Evolutionary conservation across 1,140 invertebrate species (phyloP).

Genomic region (Whitmania pigra): DNA sequence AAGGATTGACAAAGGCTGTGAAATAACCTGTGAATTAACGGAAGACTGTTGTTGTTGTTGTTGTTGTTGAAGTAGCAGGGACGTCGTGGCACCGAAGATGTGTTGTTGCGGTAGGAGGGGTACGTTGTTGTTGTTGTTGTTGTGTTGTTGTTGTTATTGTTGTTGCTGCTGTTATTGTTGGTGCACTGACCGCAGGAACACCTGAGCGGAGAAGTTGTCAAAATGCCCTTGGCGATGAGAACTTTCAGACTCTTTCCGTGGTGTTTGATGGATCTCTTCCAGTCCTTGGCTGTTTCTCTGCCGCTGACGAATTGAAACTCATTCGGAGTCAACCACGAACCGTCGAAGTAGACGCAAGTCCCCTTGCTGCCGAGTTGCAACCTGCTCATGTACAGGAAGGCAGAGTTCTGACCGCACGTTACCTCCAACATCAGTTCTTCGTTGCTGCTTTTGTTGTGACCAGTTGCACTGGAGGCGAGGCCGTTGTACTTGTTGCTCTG

Average conservation of each 20-base stretch:
- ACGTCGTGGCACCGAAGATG: too few relatives aligned
- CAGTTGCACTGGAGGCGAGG: too few relatives aligned
- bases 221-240: conserved; percentile 44
- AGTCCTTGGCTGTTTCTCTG: conserved; percentile 47
- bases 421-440: conserved; percentile 19
- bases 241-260: conserved; percentile 47
- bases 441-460: neutral
- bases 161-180: neutral
- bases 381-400: conserved; percentile 15
- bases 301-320: conserved; percentile 47
- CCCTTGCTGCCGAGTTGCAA: conserved; percentile 34
- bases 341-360: conserved; percentile 41
- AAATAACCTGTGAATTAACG: too few relatives aligned
- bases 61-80: neutral
- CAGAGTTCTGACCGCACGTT: conserved; percentile 15
- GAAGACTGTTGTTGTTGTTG: conserved; percentile 4
- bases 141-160: neutral
- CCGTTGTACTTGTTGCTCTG: too few relatives aligned
- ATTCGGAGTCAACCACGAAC: conserved; percentile 46
- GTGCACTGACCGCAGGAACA: conserved; percentile 37
- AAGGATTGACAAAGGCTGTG: too few relatives aligned
- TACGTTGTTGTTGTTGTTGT: neutral
- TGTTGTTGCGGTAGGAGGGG: neutral
- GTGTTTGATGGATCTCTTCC: conserved; percentile 46
- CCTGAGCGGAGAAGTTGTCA: conserved; percentile 35